Percentiles rank a stretch among this genome's conserved stretches.
phyloP scores from a whole-genome alignment of 1,140 invertebrate species.

The Nephotettix cincticeps region DNA sequence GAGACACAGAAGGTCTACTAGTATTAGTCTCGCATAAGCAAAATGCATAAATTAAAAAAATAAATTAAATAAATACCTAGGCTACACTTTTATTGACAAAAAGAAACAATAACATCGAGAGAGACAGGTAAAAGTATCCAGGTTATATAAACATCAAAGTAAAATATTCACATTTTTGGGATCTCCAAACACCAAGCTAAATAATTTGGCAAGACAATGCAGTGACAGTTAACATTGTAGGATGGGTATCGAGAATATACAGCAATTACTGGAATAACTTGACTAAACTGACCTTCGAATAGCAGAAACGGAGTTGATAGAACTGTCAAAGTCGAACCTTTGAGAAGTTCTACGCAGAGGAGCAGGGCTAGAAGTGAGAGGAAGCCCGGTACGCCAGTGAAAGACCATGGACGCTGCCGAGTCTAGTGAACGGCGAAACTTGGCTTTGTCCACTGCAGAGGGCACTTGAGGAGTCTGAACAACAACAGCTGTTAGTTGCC shows the following conservation, averaged over 20 bases:
- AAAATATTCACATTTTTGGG: too few species aligned
- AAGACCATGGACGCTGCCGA: slow-evolving; percentile 84
- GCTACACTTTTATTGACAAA: too few species aligned
- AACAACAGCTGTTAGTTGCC: too few species aligned
- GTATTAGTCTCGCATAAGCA: too few species aligned
- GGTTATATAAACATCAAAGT: neutral
- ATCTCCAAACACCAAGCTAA: too few species aligned
- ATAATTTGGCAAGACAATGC: too few species aligned
- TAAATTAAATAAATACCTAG: too few species aligned
- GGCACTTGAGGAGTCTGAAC: slow-evolving; percentile 51
- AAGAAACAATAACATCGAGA: neutral
- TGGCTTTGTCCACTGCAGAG: slow-evolving; percentile 66
- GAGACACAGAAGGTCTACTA: too few species aligned
- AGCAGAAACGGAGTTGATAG: slow-evolving; percentile 74
- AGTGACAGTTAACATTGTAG: too few species aligned
- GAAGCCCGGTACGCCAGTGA: slow-evolving; percentile 76
- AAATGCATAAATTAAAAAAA: too few species aligned
- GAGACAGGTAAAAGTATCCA: neutral
- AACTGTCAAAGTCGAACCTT: slow-evolving; percentile 84
- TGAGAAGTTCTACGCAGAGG: slow-evolving; percentile 72
- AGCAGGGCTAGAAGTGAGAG: slow-evolving; percentile 85
- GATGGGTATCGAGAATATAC: too few species aligned
- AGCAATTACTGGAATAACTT: too few species aligned
- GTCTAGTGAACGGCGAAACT: slow-evolving; percentile 72
- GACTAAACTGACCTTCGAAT: slow-evolving; percentile 70